Conservation (phyloP, 2,888 invertebrate species). For the Cataglyphis rosenhaueri region DNA sequence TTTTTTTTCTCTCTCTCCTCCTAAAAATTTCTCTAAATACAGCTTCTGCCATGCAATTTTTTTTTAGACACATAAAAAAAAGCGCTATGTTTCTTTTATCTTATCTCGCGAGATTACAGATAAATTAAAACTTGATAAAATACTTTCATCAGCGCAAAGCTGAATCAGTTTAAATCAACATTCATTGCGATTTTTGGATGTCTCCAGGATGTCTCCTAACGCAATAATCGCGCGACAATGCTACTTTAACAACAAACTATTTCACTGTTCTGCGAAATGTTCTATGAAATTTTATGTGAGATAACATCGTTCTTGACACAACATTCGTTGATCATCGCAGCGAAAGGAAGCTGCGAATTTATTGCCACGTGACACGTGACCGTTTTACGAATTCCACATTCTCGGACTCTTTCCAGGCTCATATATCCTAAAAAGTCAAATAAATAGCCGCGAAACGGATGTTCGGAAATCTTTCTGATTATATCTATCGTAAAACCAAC, state of each 20-base stretch:
- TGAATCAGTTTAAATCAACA: not conserved
- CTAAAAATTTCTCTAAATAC: not conserved
- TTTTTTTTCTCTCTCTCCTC: not conserved
- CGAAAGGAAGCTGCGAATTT: slow-evolving; percentile 41
- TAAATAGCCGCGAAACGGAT: slow-evolving; percentile 49
- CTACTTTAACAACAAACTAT: not conserved
- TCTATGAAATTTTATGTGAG: not conserved
- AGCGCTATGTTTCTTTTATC: not conserved
- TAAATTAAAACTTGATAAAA: not conserved
- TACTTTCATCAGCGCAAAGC: not conserved
- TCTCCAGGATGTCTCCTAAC: not conserved
- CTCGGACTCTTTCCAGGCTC: not conserved
- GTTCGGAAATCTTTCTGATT: slow-evolving; percentile 71
- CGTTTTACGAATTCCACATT: slow-evolving; percentile 21
- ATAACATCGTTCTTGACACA: slow-evolving; percentile 7
- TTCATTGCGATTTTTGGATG: not conserved
- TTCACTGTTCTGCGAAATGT: not conserved
- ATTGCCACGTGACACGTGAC: slow-evolving; percentile 42
- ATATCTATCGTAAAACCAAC: slow-evolving; percentile 44
- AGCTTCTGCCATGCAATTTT: not conserved
- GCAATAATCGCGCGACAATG: not conserved
- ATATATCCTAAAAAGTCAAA: slow-evolving; percentile 55
- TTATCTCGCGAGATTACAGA: not conserved
- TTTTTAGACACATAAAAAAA: not conserved
- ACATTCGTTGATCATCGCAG: slow-evolving; percentile 34